Base-by-base conservation (phyloP, 2,797 vertebrate genomes). In the Enteromius unitaeniatus region DNA sequence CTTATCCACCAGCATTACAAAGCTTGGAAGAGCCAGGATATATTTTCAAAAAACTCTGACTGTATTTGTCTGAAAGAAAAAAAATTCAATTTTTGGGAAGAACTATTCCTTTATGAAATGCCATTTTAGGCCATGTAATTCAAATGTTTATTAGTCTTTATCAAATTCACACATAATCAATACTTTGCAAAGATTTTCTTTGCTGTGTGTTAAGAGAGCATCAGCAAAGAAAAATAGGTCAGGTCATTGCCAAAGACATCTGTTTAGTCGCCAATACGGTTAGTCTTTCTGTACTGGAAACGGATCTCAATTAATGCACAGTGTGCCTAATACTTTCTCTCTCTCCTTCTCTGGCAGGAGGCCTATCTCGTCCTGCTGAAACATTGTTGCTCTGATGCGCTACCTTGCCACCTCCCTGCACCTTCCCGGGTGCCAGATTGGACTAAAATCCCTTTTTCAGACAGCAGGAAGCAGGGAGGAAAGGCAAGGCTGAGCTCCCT, bases 311-410 rank as follows among this genome's bases (percentile, higher is more conserved):
- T 83, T 64, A 83, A 77, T 70, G 77, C 53, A 80, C 45, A 58
- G 68, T 42, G 45, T 47, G 21, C 72, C 62, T 64, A 81, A 83
- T 83, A 87, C 78, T 81, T 23, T 11, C n/a, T 58, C 1, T 58
- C 74, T 82, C 37, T 65, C 19, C 21, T 31, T 85, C 34, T 67
- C 26, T 86, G 84, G 80, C 75, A 76, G 64, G 1, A 17, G 19
- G 15, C 78, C 55, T 60, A 58, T 78, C 82, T 73, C 62, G 45
- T 70, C 82, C 74, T 69, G 84, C 76, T 82, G 47, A 88, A 80
- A 84, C 83, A 81, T 81, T 86, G 87, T 70, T 76, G 83, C 47
- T 75, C 81, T 87, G 85, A 82, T 23, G 74, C 80, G 86, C 3
- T 74, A 79, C 21, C 65, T 78, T 40, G 0, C 23, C 42, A 8